Percentiles rank a stretch among this genome's conserved stretches.
Conservation (phyloP, 2,113 vertebrate species). For the rat (Rattus norvegicus) region GRCr8 NC_086025.1:27967001-27967500, state of each 20-base stretch:
- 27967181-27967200: constrained; percentile 36
- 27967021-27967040: neutral
- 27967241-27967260: neutral
- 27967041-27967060: neutral
- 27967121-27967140: neutral
- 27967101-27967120: constrained; percentile 10
- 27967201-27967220: constrained; percentile 17
- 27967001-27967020: constrained; percentile 17
- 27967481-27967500: neutral
- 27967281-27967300: neutral
- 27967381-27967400: neutral
- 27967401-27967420: neutral
- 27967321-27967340: constrained; percentile 20
- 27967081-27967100: neutral
- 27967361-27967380: neutral
- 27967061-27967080: neutral
- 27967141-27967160: constrained; percentile 31
- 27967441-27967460: neutral
- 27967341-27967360: constrained; percentile 42
- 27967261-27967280: neutral
- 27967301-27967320: neutral
- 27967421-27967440: neutral
- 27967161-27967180: neutral
- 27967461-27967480: neutral
- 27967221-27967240: constrained; percentile 11